A percentile compares a stretch with the other conserved stretches of the same genome.
Evolutionary conservation across 1,140 invertebrate species (phyloP).

Genomic region (Hestina assimilis): DNA sequence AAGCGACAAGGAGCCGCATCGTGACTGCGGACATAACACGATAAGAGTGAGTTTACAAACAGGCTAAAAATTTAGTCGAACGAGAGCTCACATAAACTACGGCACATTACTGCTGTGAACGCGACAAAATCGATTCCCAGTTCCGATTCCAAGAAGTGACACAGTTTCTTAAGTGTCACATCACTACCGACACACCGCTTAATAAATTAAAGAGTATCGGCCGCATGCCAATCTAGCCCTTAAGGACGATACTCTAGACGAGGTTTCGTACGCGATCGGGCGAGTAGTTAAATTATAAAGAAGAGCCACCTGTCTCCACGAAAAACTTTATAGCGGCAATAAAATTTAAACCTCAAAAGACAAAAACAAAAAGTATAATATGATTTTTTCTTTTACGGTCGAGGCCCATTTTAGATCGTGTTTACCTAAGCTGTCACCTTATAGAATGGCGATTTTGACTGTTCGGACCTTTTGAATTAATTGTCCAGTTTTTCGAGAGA

Average conservation of each 20-base stretch:
- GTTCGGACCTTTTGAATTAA: slow-evolving; percentile 69
- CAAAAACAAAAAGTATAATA: slow-evolving; percentile 67
- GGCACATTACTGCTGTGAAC: slow-evolving; percentile 67
- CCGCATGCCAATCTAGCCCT: slow-evolving; percentile 66
- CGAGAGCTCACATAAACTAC: slow-evolving; percentile 61
- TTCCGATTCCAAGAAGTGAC: slow-evolving; percentile 76
- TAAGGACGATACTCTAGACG: slow-evolving; percentile 50
- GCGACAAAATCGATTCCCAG: slow-evolving; percentile 73
- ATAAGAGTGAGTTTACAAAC: slow-evolving; percentile 63
- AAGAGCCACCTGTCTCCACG: slow-evolving; percentile 77
- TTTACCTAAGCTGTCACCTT: slow-evolving; percentile 77
- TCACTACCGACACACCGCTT: slow-evolving; percentile 72
- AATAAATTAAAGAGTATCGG: slow-evolving; percentile 68
- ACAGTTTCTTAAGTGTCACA: slow-evolving; percentile 76
- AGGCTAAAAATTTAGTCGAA: slow-evolving; percentile 40
- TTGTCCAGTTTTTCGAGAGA: slow-evolving; percentile 67
- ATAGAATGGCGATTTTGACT: slow-evolving; percentile 76
- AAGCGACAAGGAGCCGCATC: slow-evolving; percentile 61
- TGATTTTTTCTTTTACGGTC: slow-evolving; percentile 66
- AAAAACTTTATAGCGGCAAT: slow-evolving; percentile 75
- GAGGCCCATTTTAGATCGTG: slow-evolving; percentile 72
- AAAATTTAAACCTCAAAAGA: slow-evolving; percentile 75
- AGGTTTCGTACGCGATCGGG: slow-evolving; percentile 41
- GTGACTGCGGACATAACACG: slow-evolving; percentile 55
- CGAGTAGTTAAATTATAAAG: slow-evolving; percentile 72